Evolutionary conservation across 2,113 vertebrate genomes (phyloP).

Genomic region (Ammodytes dubius): DNA sequence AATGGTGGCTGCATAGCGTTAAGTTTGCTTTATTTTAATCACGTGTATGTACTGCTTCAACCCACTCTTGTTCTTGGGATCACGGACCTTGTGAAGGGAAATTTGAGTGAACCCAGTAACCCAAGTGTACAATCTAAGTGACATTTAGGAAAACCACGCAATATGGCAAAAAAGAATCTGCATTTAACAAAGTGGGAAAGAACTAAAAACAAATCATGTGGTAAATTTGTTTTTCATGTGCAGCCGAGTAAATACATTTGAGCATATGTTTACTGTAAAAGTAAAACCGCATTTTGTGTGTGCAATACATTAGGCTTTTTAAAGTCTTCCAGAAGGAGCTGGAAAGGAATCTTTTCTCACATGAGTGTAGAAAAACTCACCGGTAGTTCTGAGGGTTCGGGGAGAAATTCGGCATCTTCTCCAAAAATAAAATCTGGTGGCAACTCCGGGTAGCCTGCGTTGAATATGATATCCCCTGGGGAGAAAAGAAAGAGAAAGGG

Average conservation of each 20-base stretch:
- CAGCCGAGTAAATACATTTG: neutral
- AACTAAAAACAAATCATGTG: neutral
- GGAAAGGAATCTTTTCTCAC: neutral
- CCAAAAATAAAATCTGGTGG: conserved; percentile 99
- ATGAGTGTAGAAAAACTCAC: conserved; percentile 86
- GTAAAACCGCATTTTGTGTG: neutral
- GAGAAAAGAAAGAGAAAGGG: conserved; percentile 20
- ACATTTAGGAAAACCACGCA: conserved; percentile 5
- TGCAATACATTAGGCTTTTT: neutral
- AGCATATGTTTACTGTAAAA: neutral
- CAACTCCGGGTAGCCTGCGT: conserved; percentile 94
- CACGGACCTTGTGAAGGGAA: conserved; percentile 1
- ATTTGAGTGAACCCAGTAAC: neutral
- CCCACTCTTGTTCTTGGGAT: conserved; percentile 6
- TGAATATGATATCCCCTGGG: conserved; percentile 99
- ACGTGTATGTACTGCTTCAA: conserved; percentile 4
- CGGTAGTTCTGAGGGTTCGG: conserved; percentile 93
- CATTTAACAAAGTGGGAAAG: neutral
- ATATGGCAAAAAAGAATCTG: neutral
- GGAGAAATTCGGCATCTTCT: conserved; percentile 97
- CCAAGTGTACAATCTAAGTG: neutral
- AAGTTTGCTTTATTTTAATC: conserved; percentile 25
- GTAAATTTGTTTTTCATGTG: conserved; percentile 16
- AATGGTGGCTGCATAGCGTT: neutral
- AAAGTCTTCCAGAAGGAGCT: neutral